Evolutionary conservation across 2,888 invertebrate species (phyloP).

Genomic region (Melieria picta): DNA sequence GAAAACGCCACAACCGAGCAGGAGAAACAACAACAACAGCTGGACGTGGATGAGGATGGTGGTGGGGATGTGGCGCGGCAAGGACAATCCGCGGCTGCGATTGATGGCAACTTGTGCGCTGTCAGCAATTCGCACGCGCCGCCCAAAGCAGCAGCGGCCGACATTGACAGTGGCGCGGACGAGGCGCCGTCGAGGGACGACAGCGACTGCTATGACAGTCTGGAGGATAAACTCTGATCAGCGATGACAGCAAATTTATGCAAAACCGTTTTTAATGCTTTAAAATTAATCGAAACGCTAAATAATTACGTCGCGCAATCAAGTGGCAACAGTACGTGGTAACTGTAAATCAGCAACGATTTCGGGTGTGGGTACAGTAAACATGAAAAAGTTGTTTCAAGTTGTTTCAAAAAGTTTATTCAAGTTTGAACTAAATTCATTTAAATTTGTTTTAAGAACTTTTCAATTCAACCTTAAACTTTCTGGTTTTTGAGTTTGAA

Average conservation of each 20-base stretch:
- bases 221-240: slow-evolving; percentile 58
- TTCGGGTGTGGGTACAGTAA: too few species aligned
- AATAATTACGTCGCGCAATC: too few species aligned
- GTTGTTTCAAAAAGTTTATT: too few species aligned
- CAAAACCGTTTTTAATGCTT: slow-evolving; percentile 13
- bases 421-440: too few species aligned
- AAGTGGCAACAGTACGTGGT: too few species aligned
- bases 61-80: slow-evolving; percentile 35
- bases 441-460: too few species aligned
- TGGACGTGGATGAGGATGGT: background rate
- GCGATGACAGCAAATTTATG: background rate
- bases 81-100: slow-evolving; percentile 33
- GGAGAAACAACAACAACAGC: slow-evolving; percentile 32
- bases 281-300: background rate
- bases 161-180: background rate
- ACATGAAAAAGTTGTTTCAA: too few species aligned
- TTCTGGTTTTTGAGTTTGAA: too few species aligned
- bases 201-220: slow-evolving; percentile 57
- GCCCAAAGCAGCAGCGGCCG: slow-evolving; percentile 19
- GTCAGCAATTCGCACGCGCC: slow-evolving; percentile 39
- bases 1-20: slow-evolving; percentile 39
- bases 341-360: too few species aligned
- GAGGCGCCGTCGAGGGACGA: slow-evolving; percentile 37
- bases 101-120: slow-evolving; percentile 7
- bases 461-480: too few species aligned